Base-by-base conservation (phyloP, 2,113 vertebrate species). In the Pelobates fuscus region DNA sequence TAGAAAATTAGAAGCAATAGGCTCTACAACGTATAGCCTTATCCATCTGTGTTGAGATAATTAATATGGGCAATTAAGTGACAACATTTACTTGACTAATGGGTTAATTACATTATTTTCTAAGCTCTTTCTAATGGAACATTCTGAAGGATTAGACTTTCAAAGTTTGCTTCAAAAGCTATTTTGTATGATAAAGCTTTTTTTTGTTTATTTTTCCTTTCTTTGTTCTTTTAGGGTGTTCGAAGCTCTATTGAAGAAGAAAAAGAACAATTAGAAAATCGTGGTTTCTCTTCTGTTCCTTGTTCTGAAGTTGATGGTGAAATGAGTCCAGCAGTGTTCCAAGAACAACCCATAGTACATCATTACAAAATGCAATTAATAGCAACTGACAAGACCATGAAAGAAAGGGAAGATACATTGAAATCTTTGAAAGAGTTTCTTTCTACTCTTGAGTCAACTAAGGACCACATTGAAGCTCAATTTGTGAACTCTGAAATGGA, bases 381-480 rank as follows among this genome's bases (percentile, higher is more conserved):
- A 77, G 90, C 90, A 54, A 86, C 91, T 49, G 81, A 82, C 15
- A 85, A 84, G 77, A 92, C 88, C 81, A 88, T 93, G 55, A 89
- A 87, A 43, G 90, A 87, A 59, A 87, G 86, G 0, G 88, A 94
- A 70, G 88, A 85, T 0, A 86, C 90, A 0, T 87, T 95, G 20
- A 87, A 87, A 2, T 92, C 92, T 57, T 84, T 98, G 7, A 92
- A 95, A 63, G 84, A 79, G 11, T 97, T 98, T 80, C 84, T 98
- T 68, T 85, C 89, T 81, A 94, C 93, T 0, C 69, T 99, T 71
- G 91, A 84, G 60, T 88, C 83, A 0, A 77, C 89, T 23, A 87
- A 91, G 4, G 84, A 85, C 41, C 87, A 92, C 54, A 71, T 87
- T 41, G 84, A 81, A 1, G 64, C 70, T 18, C 76, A 86, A 1